These are phyloP conservation scores for Drosophila prosaltans DNA, from an alignment of 1,140 invertebrate genomes.

Conservation along the genomic window DNA sequence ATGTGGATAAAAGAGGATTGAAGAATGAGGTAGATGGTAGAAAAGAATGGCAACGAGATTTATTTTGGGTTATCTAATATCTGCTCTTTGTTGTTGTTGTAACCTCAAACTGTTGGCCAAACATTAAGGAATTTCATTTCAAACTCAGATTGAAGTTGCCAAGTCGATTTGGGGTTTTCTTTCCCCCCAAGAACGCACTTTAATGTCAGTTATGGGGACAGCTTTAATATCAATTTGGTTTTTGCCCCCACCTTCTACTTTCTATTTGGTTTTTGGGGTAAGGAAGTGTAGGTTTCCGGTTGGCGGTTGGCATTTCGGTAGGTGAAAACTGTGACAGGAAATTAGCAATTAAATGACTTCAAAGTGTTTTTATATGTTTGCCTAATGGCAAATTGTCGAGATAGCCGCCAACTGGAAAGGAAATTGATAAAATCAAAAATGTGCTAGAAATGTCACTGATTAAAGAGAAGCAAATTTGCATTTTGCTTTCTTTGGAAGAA, in stretches of 20 bases:
- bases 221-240: slow-evolving; percentile 18
- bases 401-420: not conserved
- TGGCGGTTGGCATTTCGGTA: not conserved
- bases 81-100: not conserved
- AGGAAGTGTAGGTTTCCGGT: slow-evolving; percentile 1
- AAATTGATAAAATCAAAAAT: slow-evolving; percentile 12
- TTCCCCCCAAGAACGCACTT: not conserved
- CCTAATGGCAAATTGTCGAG: slow-evolving; percentile 5
- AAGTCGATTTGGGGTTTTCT: slow-evolving; percentile 5
- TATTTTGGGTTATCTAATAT: slow-evolving; percentile 10
- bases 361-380: slow-evolving; percentile 23
- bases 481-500: not conserved
- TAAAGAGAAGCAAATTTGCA: not conserved
- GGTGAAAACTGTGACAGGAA: slow-evolving; percentile 15
- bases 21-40: slow-evolving; percentile 6
- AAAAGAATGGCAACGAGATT: not conserved
- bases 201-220: slow-evolving; percentile 9
- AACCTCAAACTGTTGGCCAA: slow-evolving; percentile 16
- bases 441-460: slow-evolving; percentile 2
- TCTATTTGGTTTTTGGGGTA: not conserved
- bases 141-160: slow-evolving; percentile 10
- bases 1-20: slow-evolving; percentile 18
- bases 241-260: not conserved
- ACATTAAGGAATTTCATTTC: slow-evolving; percentile 18
- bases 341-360: slow-evolving; percentile 21